Evolutionary conservation across 1,140 invertebrate species (phyloP), one percentile per base, ranked within the genome.

Genomic region (Pteromalus puparum): DNA sequence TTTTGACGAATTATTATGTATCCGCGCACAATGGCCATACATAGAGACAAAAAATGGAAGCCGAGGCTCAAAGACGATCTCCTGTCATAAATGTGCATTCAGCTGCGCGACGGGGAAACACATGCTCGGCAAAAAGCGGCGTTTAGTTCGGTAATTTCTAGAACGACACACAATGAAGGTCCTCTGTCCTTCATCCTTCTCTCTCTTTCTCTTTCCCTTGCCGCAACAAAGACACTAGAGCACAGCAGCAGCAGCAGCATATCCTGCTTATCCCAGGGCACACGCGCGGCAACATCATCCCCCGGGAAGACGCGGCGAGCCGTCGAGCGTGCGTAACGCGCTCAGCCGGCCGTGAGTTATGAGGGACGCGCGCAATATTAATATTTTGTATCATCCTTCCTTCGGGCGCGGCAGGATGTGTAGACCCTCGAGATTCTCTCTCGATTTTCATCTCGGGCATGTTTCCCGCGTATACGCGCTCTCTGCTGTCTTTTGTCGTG

Each of bases 311-410:
- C 26, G 42, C 79, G 81, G 24, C n/a, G 70, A 84, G 70, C 90
- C 88, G 87, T 90, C 85, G 90, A 92, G 74, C 92, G 91, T 92
- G 89, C 90, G 91, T 93, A 93, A 93, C 91, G 88, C 88, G 91
- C 82, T 87, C 92, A 93, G 74, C 91, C 91, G 88, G 82, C 91
- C 90, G 91, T 93, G 91, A 93, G 91, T 93, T 93, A 93, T 93
- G 92, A 92, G 91, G 91, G 91, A 92, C 88, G 67, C 89, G 92
- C 89, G 92, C 89, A 88, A 93, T 93, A 93, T 93, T 93, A 93
- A 93, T 93, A 93, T 93, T 93, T 93, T 92, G 92, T 93, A 93
- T 93, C 92, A 93, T 93, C 92, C 91, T 92, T 87, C 82, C 88
- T 88, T 85, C 85, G 87, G 87, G 88, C 76, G 48, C 67, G 74